Percentiles rank a stretch among this genome's conserved stretches.
phyloP scores from a whole-genome alignment of 2,113 vertebrate species.

The Eurystomus gularis region DNA sequence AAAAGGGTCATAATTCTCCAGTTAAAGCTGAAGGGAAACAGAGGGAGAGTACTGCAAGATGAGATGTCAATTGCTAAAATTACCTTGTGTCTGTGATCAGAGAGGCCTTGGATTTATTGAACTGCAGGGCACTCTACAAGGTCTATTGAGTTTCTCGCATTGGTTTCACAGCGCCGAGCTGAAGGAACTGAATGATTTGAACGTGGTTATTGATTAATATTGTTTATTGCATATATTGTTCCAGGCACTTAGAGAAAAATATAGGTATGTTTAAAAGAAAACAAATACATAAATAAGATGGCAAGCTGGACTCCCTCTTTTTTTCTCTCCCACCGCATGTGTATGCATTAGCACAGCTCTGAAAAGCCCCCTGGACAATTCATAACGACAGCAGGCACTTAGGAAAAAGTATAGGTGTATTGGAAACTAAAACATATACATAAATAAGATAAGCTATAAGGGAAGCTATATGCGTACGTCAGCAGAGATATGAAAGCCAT shows the following conservation, averaged over 20 bases:
- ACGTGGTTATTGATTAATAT: conserved; percentile 25
- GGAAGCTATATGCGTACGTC: not conserved
- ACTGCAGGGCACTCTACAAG: conserved; percentile 9
- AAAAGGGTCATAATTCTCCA: not conserved
- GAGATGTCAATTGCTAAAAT: conserved; percentile 38
- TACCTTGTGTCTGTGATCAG: conserved; percentile 5
- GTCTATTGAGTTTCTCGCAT: conserved; percentile 25
- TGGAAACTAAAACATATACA: not conserved
- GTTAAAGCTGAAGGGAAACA: not conserved
- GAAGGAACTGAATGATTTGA: not conserved
- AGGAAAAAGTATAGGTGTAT: not conserved
- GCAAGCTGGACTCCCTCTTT: not conserved
- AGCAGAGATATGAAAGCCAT: not conserved
- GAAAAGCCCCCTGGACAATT: not conserved
- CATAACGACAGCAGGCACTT: not conserved
- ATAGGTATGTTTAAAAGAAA: conserved; percentile 19
- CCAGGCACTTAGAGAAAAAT: conserved; percentile 2
- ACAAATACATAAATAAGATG: conserved; percentile 39
- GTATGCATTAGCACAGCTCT: not conserved
- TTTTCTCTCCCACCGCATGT: not conserved
- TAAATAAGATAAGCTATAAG: conserved; percentile 6
- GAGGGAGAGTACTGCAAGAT: not conserved
- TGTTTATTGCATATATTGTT: conserved; percentile 34
- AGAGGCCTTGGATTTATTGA: conserved; percentile 37
- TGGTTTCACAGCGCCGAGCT: not conserved